phyloP scores from a whole-genome alignment of 1,140 invertebrate genomes.

The Ceratina australensis region DNA sequence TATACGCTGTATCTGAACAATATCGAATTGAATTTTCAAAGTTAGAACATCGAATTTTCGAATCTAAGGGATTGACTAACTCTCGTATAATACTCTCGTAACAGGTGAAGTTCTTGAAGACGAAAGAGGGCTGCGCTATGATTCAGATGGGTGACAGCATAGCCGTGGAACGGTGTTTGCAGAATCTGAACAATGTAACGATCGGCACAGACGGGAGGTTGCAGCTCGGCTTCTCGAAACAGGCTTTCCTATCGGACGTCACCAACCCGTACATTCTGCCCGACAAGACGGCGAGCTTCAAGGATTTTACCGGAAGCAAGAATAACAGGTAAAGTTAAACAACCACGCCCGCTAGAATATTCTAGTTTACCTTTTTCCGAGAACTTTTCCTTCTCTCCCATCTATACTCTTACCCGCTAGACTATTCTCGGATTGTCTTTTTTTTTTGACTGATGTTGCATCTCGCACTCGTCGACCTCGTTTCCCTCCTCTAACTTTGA shows the following conservation, averaged over 20 bases:
- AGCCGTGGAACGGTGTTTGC: slow-evolving; percentile 95
- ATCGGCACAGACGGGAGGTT: slow-evolving; percentile 86
- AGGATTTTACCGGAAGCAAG: slow-evolving; percentile 97
- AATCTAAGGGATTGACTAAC: no score
- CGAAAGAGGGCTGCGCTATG: slow-evolving; percentile 99
- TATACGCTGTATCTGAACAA: no score
- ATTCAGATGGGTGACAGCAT: slow-evolving; percentile 98
- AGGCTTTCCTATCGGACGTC: slow-evolving; percentile 97
- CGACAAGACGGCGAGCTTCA: slow-evolving; percentile 98
- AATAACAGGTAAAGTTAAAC: slow-evolving; percentile 87
- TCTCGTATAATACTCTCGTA: slow-evolving; percentile 21
- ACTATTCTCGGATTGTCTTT: slow-evolving; percentile 25
- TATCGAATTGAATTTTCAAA: no score
- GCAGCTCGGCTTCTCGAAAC: slow-evolving; percentile 93
- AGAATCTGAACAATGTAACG: slow-evolving; percentile 95
- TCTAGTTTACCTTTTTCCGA: background rate
- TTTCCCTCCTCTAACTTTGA: background rate
- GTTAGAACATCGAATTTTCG: no score
- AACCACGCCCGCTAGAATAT: background rate
- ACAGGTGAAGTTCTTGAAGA: slow-evolving; percentile 98
- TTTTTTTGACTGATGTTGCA: background rate
- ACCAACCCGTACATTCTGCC: slow-evolving; percentile 96
- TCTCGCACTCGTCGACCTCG: slow-evolving; percentile 26
- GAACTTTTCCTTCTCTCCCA: background rate
- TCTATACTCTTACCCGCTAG: background rate